A percentile compares a stretch with the other conserved stretches of the same genome.
Conservation (phyloP, 2,113 vertebrate genomes). For the Pterocles burchelli region DNA sequence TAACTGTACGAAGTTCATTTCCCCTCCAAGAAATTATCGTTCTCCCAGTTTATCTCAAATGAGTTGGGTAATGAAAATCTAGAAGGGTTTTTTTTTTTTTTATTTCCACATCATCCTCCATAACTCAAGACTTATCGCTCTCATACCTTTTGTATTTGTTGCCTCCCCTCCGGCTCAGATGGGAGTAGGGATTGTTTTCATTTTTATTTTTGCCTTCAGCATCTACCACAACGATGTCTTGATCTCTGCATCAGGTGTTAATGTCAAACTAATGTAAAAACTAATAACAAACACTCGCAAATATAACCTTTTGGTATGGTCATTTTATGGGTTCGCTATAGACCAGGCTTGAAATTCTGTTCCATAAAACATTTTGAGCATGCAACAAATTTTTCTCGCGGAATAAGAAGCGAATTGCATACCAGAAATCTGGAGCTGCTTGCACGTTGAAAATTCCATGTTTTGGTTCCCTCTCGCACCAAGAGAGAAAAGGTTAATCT, state of each 20-base stretch:
- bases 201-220: not conserved
- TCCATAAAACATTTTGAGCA: not conserved
- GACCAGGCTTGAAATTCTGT: not conserved
- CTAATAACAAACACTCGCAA: not conserved
- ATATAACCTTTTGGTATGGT: not conserved
- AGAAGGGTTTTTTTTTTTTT: not conserved
- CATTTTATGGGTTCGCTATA: not conserved
- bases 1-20: not conserved
- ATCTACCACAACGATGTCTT: not conserved
- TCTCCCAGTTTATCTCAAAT: conserved; percentile 5
- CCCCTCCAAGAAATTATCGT: not conserved
- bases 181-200: not conserved
- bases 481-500: conserved; percentile 40
- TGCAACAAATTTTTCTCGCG: not conserved
- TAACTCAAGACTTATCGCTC: not conserved
- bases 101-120: not conserved
- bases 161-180: not conserved
- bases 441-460: not conserved
- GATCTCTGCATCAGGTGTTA: not conserved
- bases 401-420: not conserved
- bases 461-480: not conserved
- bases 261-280: not conserved
- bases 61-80: not conserved
- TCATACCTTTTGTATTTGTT: not conserved
- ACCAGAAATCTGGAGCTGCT: not conserved